Conservation (phyloP, 1,140 invertebrate genomes). For the Anastrepha obliqua region DNA sequence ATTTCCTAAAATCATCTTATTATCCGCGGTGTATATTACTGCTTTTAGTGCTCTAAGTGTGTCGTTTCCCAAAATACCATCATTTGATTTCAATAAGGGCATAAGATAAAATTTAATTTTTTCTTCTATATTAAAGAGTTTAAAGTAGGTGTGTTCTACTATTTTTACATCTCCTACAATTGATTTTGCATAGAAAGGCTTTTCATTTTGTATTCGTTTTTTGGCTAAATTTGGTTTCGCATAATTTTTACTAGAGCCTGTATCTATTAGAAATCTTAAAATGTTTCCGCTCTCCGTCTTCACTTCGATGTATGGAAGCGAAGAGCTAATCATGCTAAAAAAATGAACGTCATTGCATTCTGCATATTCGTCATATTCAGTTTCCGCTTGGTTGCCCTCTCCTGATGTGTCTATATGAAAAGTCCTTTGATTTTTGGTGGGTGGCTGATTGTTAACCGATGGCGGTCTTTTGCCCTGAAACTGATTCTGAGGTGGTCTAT, state of each 20-base stretch:
- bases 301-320: conserved; percentile 60
- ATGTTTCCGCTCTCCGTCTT: conserved; percentile 57
- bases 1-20: conserved; percentile 48
- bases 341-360: conserved; percentile 55
- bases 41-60: conserved; percentile 57
- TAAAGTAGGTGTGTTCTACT: conserved; percentile 8
- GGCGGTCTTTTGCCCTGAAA: conserved; percentile 21
- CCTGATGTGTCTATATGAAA: background rate
- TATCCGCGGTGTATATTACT: conserved; percentile 56
- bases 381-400: background rate
- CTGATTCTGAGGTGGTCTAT: conserved; percentile 53
- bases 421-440: background rate
- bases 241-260: conserved; percentile 59
- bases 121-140: no score
- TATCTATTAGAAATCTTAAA: conserved; percentile 58
- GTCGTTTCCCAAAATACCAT: conserved; percentile 60
- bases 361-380: background rate
- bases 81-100: conserved; percentile 57
- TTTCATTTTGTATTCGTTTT: conserved; percentile 55
- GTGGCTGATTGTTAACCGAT: background rate
- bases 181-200: conserved; percentile 56
- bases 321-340: conserved; percentile 61
- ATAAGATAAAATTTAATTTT: conserved; percentile 42
- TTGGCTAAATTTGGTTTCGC: conserved; percentile 55
- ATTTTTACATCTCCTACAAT: conserved; percentile 58